Percentiles rank a stretch among this genome's conserved stretches.
phyloP scores from a whole-genome alignment of 2,888 invertebrate genomes.

The Ectemnius lituratus region DNA sequence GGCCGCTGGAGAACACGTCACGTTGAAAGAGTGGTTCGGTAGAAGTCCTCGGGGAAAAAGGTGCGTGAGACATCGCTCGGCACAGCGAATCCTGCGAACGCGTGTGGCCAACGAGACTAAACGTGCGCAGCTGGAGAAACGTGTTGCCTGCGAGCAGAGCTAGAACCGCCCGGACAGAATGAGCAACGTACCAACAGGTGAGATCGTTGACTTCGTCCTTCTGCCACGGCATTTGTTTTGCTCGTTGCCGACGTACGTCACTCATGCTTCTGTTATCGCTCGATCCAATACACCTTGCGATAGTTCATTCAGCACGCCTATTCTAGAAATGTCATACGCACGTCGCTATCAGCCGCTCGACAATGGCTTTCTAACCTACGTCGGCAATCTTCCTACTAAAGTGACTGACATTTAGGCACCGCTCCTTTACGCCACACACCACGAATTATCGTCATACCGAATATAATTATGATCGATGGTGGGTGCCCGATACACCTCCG shows the following conservation, averaged over 20 bases:
- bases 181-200: slow-evolving; percentile 74
- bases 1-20: slow-evolving; percentile 59
- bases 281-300: too few relatives aligned
- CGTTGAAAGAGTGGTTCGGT: slow-evolving; percentile 22
- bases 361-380: slow-evolving; percentile 33
- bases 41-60: slow-evolving; percentile 39
- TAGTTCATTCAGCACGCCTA: too few relatives aligned
- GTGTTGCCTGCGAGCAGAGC: neutral
- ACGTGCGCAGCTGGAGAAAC: neutral
- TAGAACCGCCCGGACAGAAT: slow-evolving; percentile 55
- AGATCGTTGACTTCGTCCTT: slow-evolving; percentile 54
- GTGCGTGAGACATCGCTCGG: slow-evolving; percentile 31
- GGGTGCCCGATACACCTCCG: slow-evolving; percentile 13
- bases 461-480: neutral
- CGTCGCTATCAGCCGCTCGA: neutral
- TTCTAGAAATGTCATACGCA: too few relatives aligned
- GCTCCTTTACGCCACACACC: neutral
- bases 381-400: slow-evolving; percentile 13
- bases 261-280: too few relatives aligned
- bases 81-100: slow-evolving; percentile 2
- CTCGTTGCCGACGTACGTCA: slow-evolving; percentile 10
- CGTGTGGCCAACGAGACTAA: neutral
- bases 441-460: slow-evolving; percentile 14
- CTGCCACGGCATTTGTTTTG: slow-evolving; percentile 19
- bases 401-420: neutral